A percentile compares a stretch with the other conserved stretches of the same genome.
phyloP scores from a whole-genome alignment of 2,797 vertebrate genomes.

The Aplochiton taeniatus region DNA sequence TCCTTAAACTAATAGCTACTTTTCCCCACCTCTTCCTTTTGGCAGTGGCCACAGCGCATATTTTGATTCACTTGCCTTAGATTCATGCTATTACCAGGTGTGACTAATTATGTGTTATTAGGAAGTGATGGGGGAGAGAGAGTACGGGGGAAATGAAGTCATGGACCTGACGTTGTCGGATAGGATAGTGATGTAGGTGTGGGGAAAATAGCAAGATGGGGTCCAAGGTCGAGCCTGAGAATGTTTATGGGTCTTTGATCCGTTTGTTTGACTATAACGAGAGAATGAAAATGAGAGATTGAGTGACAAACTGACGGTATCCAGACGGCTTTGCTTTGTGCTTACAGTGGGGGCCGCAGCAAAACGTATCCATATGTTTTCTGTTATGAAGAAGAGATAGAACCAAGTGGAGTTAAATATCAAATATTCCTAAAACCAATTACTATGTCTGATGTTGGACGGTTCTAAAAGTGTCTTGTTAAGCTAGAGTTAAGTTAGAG shows the following conservation, averaged over 20 bases:
- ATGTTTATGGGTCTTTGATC: conserved; percentile 25
- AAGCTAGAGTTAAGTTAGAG: too few species aligned
- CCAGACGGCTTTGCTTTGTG: not conserved
- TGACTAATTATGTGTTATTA: conserved; percentile 9
- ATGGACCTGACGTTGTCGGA: conserved; percentile 34
- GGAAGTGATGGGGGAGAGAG: conserved; percentile 2
- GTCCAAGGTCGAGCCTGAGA: not conserved
- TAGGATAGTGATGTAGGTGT: conserved; percentile 8
- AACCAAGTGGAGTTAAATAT: too few species aligned
- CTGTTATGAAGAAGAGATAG: not conserved
- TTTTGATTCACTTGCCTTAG: conserved; percentile 20
- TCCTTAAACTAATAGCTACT: not conserved
- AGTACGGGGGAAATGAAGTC: conserved; percentile 11
- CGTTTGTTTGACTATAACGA: conserved; percentile 13
- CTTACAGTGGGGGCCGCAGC: not conserved
- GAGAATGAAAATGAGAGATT: conserved; percentile 11
- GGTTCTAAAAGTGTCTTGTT: too few species aligned
- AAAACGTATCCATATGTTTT: not conserved
- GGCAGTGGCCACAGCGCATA: conserved; percentile 8
- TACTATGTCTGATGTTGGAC: too few species aligned
- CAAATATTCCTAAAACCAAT: too few species aligned
- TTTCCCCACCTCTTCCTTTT: not conserved
- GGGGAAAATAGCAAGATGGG: conserved; percentile 1
- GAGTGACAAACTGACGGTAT: conserved; percentile 10
- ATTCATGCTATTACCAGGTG: conserved; percentile 17